Evolutionary conservation across 2,888 invertebrate species (phyloP).

Genomic region (Hirtodrosophila histrioides): DNA sequence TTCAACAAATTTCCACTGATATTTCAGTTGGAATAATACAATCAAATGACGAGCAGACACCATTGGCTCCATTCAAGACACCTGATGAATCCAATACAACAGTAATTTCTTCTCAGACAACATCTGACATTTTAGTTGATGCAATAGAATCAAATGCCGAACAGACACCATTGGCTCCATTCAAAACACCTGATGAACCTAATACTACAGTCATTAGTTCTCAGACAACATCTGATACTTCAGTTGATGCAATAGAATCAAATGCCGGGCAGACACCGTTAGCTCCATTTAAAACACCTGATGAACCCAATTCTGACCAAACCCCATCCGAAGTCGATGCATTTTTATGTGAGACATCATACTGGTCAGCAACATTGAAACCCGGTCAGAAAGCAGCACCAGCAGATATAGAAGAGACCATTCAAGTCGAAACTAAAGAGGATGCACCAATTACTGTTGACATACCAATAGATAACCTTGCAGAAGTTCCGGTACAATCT

Average conservation of each 20-base stretch:
- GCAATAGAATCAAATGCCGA: not conserved
- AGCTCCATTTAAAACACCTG: conserved; percentile 15
- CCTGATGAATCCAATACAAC: conserved; percentile 1
- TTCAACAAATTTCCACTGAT: too few relatives aligned
- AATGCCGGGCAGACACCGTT: conserved; percentile 19
- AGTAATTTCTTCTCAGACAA: not conserved
- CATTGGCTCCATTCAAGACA: conserved; percentile 28
- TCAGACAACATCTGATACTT: not conserved
- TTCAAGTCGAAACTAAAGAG: conserved; percentile 8
- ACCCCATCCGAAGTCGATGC: conserved; percentile 34
- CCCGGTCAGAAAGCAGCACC: conserved; percentile 45
- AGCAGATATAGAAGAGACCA: conserved; percentile 29
- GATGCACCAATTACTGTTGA: conserved; percentile 39
- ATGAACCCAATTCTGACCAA: conserved; percentile 5
- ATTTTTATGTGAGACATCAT: conserved; percentile 76
- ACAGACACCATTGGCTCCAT: conserved; percentile 24
- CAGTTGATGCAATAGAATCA: not conserved
- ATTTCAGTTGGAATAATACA: too few relatives aligned
- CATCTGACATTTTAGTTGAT: not conserved
- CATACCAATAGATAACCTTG: conserved; percentile 37
- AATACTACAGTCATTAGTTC: not conserved
- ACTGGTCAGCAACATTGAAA: conserved; percentile 79
- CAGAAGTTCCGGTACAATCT: conserved; percentile 72
- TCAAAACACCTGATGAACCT: conserved; percentile 4
- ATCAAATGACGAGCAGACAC: conserved; percentile 9